These are phyloP conservation scores for mouse (Mus musculus) DNA, from an alignment of 2,113 vertebrate species.

Conservation along the genomic window GRCm39 chr3:131443501-131444000, in stretches of 20 bases:
- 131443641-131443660: neutral
- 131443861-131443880: neutral
- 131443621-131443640: neutral
- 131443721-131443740: conserved; percentile 43
- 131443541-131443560: neutral
- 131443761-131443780: conserved; percentile 30
- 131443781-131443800: conserved; percentile 47
- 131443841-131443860: neutral
- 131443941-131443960: conserved; percentile 17
- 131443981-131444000: conserved; percentile 53
- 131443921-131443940: neutral
- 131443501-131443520: conserved; percentile 7
- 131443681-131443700: conserved; percentile 39
- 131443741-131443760: conserved; percentile 40
- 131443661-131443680: neutral
- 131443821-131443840: neutral
- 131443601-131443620: neutral
- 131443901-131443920: neutral
- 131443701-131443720: conserved; percentile 17
- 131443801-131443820: conserved; percentile 35
- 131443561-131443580: conserved; percentile 40
- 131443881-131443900: neutral
- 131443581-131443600: neutral
- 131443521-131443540: neutral
- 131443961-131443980: conserved; percentile 8